Conservation (phyloP, 2,113 vertebrate genomes). For the Rhombomys opimus region DNA sequence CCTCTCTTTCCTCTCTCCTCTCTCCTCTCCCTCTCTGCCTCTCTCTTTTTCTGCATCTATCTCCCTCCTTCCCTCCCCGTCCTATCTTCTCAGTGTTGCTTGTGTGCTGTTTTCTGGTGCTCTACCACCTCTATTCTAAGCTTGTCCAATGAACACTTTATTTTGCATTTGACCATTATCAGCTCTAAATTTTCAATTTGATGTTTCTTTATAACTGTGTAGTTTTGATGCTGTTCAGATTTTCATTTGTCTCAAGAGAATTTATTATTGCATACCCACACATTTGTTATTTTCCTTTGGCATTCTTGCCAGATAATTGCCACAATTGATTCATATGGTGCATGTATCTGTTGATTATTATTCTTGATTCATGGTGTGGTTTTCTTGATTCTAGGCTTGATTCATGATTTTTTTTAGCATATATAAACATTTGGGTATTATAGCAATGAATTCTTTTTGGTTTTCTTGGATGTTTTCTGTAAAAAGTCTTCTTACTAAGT, state of each 20-base stretch:
- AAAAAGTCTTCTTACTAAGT: not conserved
- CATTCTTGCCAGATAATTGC: slow-evolving; percentile 29
- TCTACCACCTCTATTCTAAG: not conserved
- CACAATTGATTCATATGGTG: not conserved
- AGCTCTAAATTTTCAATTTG: not conserved
- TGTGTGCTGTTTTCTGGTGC: not conserved
- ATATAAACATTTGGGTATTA: not conserved
- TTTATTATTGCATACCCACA: not conserved
- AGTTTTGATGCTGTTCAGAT: not conserved
- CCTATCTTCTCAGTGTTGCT: not conserved
- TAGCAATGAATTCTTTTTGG: not conserved
- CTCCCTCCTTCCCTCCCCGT: fast-evolving
- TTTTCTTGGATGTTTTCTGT: not conserved
- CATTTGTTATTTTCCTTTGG: not conserved
- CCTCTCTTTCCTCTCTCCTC: not conserved
- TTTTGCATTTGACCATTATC: slow-evolving; percentile 12
- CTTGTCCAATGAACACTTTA: not conserved
- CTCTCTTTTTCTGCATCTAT: not conserved
- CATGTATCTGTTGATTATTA: not conserved
- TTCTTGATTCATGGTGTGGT: slow-evolving; percentile 20
- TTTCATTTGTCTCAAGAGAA: slow-evolving; percentile 24
- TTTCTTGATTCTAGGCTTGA: slow-evolving; percentile 21
- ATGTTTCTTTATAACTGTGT: not conserved
- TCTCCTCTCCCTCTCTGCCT: not conserved
- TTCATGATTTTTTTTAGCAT: not conserved